Base-by-base conservation (phyloP, 2,113 vertebrate genomes). In the Todiramphus chloris region DNA sequence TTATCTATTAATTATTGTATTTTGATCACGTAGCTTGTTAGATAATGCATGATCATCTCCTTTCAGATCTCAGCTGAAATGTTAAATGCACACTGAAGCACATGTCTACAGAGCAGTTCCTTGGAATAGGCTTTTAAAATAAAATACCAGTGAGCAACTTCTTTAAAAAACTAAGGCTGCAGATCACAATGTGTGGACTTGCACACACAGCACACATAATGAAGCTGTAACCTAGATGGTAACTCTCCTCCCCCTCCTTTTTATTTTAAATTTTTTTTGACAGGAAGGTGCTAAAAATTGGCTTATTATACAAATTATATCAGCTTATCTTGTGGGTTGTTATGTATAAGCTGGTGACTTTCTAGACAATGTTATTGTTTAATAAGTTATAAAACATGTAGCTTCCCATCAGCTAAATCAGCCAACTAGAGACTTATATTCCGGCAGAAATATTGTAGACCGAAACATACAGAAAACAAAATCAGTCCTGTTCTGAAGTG, bases 1-100 rank as follows among this genome's bases (percentile, higher is more conserved):
- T 87, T 89, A 83, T 94, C 79, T 86, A 93, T 86, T 96, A 96
- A 97, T 94, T 96, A 91, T 67, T 88, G 50, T 90, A 90, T 94
- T 97, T 95, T 85, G 67, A 88, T 91, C 87, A 91, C 1, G 6
- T 70, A 90, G 13, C 58, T 91, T 95, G 60, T 93, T 94, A 96
- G 81, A 85, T 83, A 95, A 90, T 87, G 28, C 53, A 77, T 67
- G 50, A 91, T 59, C 63, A 73, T 85, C 70, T 63, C 37, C 58
- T 72, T 50, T 80, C 33, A 87, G 62, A 87, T 85, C 66, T 87
- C 63, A 80, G 53, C 15, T 80, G 55, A 91, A 85, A 77, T 70
- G 55, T 73, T 85, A 77, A 88, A 80, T 80, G 75, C 23, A 41
- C 11, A 46, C 30, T n/a, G 44, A 94, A 85, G 17, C 43, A 48